Base-by-base conservation (phyloP, 2,888 invertebrate species). In the Choristoneura rosaceana region DNA sequence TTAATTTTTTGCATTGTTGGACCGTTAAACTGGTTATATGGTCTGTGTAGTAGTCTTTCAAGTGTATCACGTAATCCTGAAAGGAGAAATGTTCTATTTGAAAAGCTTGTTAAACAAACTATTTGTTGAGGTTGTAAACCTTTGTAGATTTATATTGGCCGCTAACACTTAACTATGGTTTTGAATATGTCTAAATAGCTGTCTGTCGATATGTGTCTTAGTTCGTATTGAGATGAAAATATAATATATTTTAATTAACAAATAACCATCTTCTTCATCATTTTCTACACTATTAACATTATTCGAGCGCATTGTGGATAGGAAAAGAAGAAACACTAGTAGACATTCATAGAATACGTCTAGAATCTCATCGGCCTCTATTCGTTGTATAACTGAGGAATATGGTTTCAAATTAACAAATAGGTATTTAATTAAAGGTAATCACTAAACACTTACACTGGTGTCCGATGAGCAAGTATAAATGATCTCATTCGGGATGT, bases 31-130 rank as follows among this genome's bases (percentile, higher is more conserved):
- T 92, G 4, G 85, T 90, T 76, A 93, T 90, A 33, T 89, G 85
- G 43, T 90, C 87, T 1, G 94, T 92, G 78, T 94, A 91, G 81
- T 90, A 95, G 77, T 95, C 94, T 83, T 94, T 95, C 2, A 95
- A 81, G 73, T 93, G 93, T 68, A 95, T 83, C 58, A 90, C 85
- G 74, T 90, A 87, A 68, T 95, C 94, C 95, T 95, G 87, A 73
- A 94, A 95, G 84, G 90, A 87, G 68, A 71, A 74, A 47, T 1
- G 12, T 38, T n/a, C 8, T 33, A 33, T 45, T 47, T 33, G 25
- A 9, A 25, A 63, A 2, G n/a, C 45, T 33, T 14, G 0, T 14
- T 47, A 33, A 14, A 43, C 47, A 5, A n/a, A 47, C 4, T 12
- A n/a, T n/a, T n/a, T n/a, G n/a, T n/a, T n/a, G n/a, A n/a, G n/a